Conservation (phyloP, 2,888 invertebrate genomes). For the Pheosia tremula region DNA sequence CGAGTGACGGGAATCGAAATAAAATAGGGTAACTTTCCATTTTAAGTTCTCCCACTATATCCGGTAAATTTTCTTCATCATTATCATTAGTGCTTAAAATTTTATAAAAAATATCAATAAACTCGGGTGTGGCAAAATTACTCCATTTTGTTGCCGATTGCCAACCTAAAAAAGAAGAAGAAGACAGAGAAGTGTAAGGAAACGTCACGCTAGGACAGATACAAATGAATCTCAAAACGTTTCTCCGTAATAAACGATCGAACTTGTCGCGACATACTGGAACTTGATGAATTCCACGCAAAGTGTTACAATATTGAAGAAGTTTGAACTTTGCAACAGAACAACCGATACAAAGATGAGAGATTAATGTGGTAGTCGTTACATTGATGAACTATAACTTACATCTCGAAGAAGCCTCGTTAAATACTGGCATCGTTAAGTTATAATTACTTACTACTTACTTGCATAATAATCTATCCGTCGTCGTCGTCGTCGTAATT, state of each 20-base stretch:
- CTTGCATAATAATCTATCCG: too few relatives aligned
- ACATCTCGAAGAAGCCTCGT: background rate
- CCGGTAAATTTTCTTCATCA: too few relatives aligned
- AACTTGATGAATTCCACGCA: conserved; percentile 19
- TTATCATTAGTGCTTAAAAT: too few relatives aligned
- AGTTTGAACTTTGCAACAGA: background rate
- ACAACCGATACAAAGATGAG: background rate
- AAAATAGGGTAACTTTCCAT: too few relatives aligned
- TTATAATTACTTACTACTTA: background rate
- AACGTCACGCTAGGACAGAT: conserved; percentile 40
- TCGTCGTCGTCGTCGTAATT: too few relatives aligned
- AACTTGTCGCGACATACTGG: conserved; percentile 16
- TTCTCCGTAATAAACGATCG: conserved; percentile 40
- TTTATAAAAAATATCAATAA: too few relatives aligned
- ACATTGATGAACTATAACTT: too few relatives aligned
- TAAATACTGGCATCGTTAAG: background rate
- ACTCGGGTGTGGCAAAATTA: too few relatives aligned
- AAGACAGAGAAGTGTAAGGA: conserved; percentile 31
- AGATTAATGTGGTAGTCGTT: background rate
- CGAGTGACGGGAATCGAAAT: too few relatives aligned
- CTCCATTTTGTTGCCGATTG: too few relatives aligned
- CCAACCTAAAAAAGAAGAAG: conserved; percentile 24
- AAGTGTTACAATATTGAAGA: conserved; percentile 12
- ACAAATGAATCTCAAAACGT: conserved; percentile 43
- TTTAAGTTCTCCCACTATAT: too few relatives aligned